Evolutionary conservation across 2,797 vertebrate species (phyloP).

Genomic region (Allochrocebus solatus): DNA sequence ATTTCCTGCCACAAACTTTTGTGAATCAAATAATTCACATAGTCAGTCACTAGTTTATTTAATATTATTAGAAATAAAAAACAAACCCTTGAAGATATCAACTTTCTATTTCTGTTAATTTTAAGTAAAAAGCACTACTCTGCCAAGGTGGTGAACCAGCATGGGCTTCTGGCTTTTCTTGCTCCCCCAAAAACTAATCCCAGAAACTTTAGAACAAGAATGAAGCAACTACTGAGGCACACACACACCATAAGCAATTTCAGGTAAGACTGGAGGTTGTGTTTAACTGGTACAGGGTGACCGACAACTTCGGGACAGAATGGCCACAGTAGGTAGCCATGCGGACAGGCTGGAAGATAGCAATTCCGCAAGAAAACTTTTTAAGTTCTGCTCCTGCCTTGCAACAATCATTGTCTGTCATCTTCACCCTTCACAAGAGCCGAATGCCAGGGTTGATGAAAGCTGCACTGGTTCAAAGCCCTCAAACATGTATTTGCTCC

Average conservation of each 20-base stretch:
- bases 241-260: neutral
- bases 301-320: neutral
- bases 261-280: neutral
- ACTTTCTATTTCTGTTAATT: neutral
- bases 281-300: neutral
- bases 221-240: neutral
- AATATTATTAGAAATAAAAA: conserved; percentile 9
- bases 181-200: neutral
- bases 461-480: neutral
- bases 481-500: neutral
- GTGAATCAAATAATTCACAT: neutral
- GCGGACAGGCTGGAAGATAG: neutral
- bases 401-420: neutral
- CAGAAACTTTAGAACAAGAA: neutral
- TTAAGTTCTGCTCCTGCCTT: neutral
- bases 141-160: neutral
- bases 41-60: conserved; percentile 24
- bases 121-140: neutral
- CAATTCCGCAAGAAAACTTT: neutral
- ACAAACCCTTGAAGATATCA: neutral
- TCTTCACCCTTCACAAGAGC: neutral
- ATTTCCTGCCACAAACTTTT: neutral
- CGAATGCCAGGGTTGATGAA: neutral
- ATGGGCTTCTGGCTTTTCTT: neutral
- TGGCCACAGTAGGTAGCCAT: neutral